A percentile compares a stretch with the other conserved stretches of the same genome.
phyloP scores from a whole-genome alignment of 2,113 vertebrate species.

The Crotalus helleri region DNA sequence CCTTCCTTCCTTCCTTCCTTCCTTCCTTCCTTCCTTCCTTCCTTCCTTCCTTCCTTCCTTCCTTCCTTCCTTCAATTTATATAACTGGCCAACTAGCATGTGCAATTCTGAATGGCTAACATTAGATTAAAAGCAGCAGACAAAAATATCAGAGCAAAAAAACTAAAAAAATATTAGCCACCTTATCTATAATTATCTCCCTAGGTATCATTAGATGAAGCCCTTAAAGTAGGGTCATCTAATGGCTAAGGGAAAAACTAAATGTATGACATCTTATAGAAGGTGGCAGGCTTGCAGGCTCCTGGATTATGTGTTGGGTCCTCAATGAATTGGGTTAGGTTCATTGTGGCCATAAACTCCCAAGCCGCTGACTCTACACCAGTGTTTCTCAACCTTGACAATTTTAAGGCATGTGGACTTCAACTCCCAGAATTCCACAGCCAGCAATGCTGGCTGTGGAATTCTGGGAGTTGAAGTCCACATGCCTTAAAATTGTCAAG shows the following conservation, averaged over 20 bases:
- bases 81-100: background rate
- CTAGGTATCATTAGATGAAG: background rate
- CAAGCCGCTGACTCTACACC: background rate
- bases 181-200: background rate
- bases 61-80: background rate
- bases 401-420: too few relatives aligned
- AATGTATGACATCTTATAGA: background rate
- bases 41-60: too few relatives aligned
- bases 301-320: background rate
- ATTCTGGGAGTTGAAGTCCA: too few relatives aligned
- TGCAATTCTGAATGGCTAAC: background rate
- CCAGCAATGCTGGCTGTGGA: too few relatives aligned
- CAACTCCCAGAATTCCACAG: too few relatives aligned
- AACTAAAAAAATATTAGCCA: background rate
- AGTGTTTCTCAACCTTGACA: too few relatives aligned
- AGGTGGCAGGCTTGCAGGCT: background rate
- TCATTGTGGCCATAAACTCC: background rate
- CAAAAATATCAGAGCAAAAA: background rate
- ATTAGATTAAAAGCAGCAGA: background rate
- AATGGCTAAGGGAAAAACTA: background rate
- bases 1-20: too few relatives aligned
- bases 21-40: too few relatives aligned
- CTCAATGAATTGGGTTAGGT: background rate
- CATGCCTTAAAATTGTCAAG: too few relatives aligned
- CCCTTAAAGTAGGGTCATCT: background rate